phyloP scores from a whole-genome alignment of 2,797 vertebrate species.

The Galago senegalensis region DNA sequence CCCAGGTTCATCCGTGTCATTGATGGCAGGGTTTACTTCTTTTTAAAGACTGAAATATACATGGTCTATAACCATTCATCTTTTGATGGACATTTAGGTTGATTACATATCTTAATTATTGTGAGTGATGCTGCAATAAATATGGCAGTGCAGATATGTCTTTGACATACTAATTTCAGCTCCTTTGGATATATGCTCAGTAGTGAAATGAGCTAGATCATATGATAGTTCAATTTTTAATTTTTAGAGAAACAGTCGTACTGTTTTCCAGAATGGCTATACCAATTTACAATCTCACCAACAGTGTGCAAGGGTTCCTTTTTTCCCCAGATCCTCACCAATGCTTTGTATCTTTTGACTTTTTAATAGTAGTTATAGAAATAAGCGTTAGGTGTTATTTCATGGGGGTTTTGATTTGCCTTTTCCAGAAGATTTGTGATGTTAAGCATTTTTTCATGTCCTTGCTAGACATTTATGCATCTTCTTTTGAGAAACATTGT shows the following conservation, averaged over 20 bases:
- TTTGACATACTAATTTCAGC: neutral
- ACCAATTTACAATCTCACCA: neutral
- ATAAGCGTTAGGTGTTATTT: neutral
- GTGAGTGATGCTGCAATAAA: neutral
- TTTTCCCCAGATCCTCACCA: neutral
- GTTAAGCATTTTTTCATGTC: neutral
- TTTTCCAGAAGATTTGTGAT: neutral
- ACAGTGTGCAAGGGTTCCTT: neutral
- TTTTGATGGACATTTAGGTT: neutral
- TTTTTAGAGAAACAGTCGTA: neutral
- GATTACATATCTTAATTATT: neutral
- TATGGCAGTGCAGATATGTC: neutral
- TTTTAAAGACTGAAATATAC: neutral
- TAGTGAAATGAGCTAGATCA: neutral
- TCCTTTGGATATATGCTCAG: neutral
- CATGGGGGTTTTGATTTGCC: neutral
- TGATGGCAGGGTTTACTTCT: neutral
- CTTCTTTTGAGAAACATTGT: neutral
- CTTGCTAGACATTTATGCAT: neutral
- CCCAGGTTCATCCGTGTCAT: neutral
- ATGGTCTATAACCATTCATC: neutral
- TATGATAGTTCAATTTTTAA: neutral
- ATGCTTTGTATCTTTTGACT: neutral
- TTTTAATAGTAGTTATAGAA: neutral
- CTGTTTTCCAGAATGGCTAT: neutral